Evolutionary conservation across 2,113 vertebrate species (phyloP).

Genomic region (Tychaedon coryphoeus): DNA sequence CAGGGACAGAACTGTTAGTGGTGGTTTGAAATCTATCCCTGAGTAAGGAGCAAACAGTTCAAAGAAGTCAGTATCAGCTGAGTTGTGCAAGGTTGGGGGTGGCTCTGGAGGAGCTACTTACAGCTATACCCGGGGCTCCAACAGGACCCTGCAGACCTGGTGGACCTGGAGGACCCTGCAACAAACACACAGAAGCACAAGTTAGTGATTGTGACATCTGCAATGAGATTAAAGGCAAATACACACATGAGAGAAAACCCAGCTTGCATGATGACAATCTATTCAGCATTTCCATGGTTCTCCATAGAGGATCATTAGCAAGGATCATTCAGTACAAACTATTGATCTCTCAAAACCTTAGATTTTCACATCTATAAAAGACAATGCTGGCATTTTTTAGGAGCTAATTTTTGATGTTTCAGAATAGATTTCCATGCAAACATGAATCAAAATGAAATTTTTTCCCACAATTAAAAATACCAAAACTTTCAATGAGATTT

Average conservation of each 20-base stretch:
- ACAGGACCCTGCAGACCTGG: conserved; percentile 93
- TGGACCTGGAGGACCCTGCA: conserved; percentile 92
- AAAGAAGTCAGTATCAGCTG: background rate
- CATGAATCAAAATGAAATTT: background rate
- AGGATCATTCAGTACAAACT: background rate
- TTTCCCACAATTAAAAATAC: background rate
- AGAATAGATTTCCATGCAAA: background rate
- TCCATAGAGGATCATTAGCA: background rate
- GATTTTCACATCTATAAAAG: background rate
- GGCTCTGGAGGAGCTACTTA: conserved; percentile 72
- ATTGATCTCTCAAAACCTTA: background rate
- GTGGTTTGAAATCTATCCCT: background rate
- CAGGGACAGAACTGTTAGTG: background rate
- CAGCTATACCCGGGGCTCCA: conserved; percentile 93
- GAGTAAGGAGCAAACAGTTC: background rate
- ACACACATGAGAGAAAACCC: background rate
- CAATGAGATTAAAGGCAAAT: background rate
- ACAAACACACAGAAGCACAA: conserved; percentile 29
- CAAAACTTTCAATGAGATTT: background rate
- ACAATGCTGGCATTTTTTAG: background rate
- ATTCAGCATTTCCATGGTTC: background rate
- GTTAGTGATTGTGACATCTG: background rate
- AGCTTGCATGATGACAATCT: background rate
- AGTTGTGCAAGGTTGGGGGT: background rate
- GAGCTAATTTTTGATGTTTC: background rate